phyloP scores from a whole-genome alignment of 2,113 vertebrate species.

The Dinomys branickii region DNA sequence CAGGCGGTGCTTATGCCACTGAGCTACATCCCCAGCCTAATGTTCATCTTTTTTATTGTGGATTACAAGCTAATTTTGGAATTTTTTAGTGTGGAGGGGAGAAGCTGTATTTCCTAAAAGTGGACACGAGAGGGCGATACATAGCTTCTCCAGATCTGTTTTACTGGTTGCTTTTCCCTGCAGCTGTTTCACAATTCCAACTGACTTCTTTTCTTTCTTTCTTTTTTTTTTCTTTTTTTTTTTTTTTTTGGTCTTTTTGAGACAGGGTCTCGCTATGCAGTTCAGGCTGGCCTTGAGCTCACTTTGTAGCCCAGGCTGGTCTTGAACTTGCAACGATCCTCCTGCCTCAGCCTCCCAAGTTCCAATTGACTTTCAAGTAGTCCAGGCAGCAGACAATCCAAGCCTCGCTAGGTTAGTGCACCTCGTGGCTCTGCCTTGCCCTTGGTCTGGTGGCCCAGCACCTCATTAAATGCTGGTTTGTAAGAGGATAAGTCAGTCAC shows the following conservation, averaged over 20 bases:
- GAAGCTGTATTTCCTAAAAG: constrained; percentile 35
- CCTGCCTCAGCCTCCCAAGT: neutral
- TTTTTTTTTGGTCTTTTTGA: no score
- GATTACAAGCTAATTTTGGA: neutral
- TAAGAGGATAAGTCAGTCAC: neutral
- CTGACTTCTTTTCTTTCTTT: no score
- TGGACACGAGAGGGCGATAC: constrained; percentile 54
- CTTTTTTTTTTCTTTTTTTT: no score
- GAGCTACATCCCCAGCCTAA: no score
- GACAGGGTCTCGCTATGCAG: no score
- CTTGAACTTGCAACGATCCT: no score
- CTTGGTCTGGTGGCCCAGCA: neutral
- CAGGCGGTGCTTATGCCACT: no score
- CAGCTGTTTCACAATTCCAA: neutral
- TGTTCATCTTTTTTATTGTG: neutral
- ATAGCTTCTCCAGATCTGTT: neutral
- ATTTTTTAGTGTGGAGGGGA: neutral
- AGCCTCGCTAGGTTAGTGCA: no score
- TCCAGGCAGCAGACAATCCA: no score
- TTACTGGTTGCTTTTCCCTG: neutral
- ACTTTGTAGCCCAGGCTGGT: no score
- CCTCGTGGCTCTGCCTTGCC: neutral
- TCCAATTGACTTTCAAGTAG: no score
- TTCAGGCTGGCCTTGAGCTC: no score
- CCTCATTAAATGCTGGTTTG: neutral